Percentiles rank a stretch among this genome's conserved stretches.
Evolutionary conservation across 2,797 vertebrate species (phyloP).

Genomic region (Falco naumanni): DNA sequence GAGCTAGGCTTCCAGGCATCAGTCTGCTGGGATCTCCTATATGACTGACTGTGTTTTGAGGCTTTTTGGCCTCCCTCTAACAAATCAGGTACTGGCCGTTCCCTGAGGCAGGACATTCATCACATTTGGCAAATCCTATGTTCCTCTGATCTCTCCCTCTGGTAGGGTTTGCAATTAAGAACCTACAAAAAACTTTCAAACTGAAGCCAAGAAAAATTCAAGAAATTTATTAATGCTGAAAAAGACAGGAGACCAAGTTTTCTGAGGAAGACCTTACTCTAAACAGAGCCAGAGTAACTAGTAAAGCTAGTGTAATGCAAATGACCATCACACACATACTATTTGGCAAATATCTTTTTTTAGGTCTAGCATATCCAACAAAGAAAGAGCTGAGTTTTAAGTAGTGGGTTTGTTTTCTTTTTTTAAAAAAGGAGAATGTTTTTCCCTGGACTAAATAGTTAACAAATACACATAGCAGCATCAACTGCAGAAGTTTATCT

Average conservation of each 20-base stretch:
- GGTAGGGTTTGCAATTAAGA: constrained; percentile 29
- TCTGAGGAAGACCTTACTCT: neutral
- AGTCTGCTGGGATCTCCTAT: neutral
- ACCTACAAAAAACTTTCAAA: constrained; percentile 5
- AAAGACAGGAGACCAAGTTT: neutral
- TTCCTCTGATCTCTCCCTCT: constrained; percentile 24
- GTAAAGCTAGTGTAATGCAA: neutral
- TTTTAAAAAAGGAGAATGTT: neutral
- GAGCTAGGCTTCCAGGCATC: neutral
- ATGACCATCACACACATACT: neutral
- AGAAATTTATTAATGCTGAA: neutral
- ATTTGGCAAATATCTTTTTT: neutral
- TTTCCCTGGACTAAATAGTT: neutral
- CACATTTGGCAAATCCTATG: constrained; percentile 5
- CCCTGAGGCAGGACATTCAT: constrained; percentile 3
- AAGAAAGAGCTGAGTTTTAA: neutral
- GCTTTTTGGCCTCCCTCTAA: constrained; percentile 7
- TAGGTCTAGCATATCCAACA: neutral
- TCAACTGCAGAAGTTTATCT: neutral
- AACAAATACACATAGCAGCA: neutral
- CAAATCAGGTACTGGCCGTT: constrained; percentile 14
- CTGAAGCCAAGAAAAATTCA: constrained; percentile 6
- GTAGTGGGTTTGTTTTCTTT: neutral
- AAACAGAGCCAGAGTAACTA: neutral
- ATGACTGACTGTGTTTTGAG: neutral